These are phyloP conservation scores for Macrotrachela quadricornifera DNA, from an alignment of 1,140 invertebrate genomes.

Conservation along the genomic window DNA sequence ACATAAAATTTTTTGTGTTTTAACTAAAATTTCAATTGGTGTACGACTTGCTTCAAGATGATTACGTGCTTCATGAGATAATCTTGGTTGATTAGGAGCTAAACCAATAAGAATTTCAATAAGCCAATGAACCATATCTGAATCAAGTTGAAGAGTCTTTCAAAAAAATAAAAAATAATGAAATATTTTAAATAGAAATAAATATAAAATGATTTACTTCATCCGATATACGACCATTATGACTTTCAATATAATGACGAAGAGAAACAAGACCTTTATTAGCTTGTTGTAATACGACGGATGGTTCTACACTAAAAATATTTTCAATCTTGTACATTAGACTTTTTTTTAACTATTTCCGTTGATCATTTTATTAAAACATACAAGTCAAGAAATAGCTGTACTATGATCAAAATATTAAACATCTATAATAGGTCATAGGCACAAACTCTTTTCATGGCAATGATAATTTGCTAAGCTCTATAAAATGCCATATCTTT, in stretches of 20 bases:
- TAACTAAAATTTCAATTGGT: background rate
- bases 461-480: too few relatives aligned
- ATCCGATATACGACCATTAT: slow-evolving; percentile 26
- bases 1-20: background rate
- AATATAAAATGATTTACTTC: slow-evolving; percentile 13
- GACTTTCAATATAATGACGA: slow-evolving; percentile 26
- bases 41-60: background rate
- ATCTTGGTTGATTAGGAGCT: slow-evolving; percentile 21
- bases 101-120: slow-evolving; percentile 24
- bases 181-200: background rate
- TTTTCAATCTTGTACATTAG: too few relatives aligned
- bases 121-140: slow-evolving; percentile 29
- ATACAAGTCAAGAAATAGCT: background rate
- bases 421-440: background rate
- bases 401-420: background rate
- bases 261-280: slow-evolving; percentile 21
- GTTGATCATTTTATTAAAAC: slow-evolving; percentile 1
- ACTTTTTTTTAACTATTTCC: too few relatives aligned
- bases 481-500: too few relatives aligned
- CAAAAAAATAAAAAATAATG: background rate
- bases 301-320: too few relatives aligned
- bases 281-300: too few relatives aligned
- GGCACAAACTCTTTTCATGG: too few relatives aligned
- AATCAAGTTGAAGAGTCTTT: slow-evolving; percentile 9
- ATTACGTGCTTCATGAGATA: slow-evolving; percentile 19